Evolutionary conservation across 64 coral and sea anemone species (phyloP).

Genomic region (Montipora capricornis): DNA sequence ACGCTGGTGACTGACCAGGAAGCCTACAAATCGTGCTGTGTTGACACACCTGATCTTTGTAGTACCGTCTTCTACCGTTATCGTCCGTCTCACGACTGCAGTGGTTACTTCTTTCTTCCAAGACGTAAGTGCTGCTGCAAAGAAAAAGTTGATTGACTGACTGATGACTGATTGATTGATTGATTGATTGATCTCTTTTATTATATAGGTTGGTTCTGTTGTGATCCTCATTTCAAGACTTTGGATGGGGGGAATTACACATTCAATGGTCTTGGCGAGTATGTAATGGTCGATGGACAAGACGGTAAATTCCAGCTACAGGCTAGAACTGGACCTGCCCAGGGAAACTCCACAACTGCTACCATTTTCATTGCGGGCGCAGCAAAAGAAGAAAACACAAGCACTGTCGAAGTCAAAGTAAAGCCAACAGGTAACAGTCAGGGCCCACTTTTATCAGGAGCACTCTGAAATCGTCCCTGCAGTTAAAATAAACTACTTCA

Average conservation of each 20-base stretch:
- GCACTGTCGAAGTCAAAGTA: constrained; percentile 24
- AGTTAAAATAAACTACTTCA: no score
- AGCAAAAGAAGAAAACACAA: constrained; percentile 42
- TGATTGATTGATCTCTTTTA: neutral
- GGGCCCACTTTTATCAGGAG: no score
- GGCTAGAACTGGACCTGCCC: constrained; percentile 28
- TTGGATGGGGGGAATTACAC: constrained; percentile 49
- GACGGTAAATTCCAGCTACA: constrained; percentile 45
- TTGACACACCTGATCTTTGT: constrained; percentile 35
- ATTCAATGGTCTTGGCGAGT: constrained; percentile 61
- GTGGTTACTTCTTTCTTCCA: neutral
- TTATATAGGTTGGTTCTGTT: constrained; percentile 52
- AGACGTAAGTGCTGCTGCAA: constrained; percentile 25
- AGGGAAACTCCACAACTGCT: constrained; percentile 42
- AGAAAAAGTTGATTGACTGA: neutral
- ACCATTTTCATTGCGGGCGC: constrained; percentile 43
- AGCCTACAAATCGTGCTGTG: constrained; percentile 56
- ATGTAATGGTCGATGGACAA: constrained; percentile 57
- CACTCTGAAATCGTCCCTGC: no score
- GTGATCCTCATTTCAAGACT: constrained; percentile 55
- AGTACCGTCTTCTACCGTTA: constrained; percentile 31
- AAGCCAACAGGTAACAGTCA: neutral
- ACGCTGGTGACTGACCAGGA: neutral
- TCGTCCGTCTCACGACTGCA: constrained; percentile 49
- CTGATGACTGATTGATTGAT: neutral